Percentiles rank a stretch among this genome's conserved stretches.
Conservation (phyloP, 2,888 invertebrate species). For the Lobophora halterata region DNA sequence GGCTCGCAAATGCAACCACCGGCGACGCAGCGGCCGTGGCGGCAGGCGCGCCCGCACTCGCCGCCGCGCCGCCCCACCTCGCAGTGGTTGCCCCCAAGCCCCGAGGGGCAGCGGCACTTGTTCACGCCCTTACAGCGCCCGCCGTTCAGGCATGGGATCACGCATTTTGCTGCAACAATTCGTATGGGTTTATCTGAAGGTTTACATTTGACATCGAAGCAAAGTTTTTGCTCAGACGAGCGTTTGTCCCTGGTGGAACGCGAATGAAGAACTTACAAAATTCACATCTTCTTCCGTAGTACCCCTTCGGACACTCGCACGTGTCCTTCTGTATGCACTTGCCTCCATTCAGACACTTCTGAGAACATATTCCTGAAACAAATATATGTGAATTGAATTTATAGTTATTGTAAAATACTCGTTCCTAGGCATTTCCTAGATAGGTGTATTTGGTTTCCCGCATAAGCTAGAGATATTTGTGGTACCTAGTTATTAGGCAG, state of each 20-base stretch:
- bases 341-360: conserved; percentile 96
- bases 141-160: conserved; percentile 94
- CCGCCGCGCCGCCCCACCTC: conserved; percentile 91
- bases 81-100: conserved; percentile 93
- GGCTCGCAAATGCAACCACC: conserved; percentile 88
- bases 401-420: too few relatives aligned
- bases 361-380: conserved; percentile 90
- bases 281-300: conserved; percentile 94
- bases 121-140: conserved; percentile 95
- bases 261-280: conserved; percentile 86
- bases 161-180: conserved; percentile 86
- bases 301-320: conserved; percentile 95
- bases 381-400: too few relatives aligned
- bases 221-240: too few relatives aligned
- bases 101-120: conserved; percentile 92
- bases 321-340: conserved; percentile 97
- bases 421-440: too few relatives aligned
- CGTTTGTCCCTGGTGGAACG: background rate
- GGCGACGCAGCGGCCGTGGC: conserved; percentile 88
- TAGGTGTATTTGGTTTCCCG: too few relatives aligned
- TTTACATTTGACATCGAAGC: too few relatives aligned
- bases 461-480: too few relatives aligned
- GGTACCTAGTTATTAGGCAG: too few relatives aligned
- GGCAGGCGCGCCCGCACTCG: conserved; percentile 87
- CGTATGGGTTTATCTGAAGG: too few relatives aligned